Conservation (phyloP, 2,888 invertebrate genomes). For the Lithophane ornitopus region DNA sequence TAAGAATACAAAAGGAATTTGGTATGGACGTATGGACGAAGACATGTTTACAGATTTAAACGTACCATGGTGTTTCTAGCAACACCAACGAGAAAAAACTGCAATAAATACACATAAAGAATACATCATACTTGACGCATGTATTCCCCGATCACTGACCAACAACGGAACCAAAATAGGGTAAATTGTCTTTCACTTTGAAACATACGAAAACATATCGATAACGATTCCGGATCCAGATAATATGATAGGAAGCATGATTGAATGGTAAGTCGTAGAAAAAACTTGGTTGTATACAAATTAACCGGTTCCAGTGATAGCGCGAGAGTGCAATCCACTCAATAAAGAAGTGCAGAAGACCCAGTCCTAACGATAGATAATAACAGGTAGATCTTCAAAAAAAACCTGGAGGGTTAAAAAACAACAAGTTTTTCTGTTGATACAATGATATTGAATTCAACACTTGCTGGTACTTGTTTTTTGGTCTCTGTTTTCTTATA, state of each 20-base stretch:
- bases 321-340: slow-evolving; percentile 35
- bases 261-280: slow-evolving; percentile 42
- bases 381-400: not conserved
- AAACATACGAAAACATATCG: not conserved
- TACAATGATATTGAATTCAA: not conserved
- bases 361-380: not conserved
- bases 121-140: no score
- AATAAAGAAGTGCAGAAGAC: slow-evolving; percentile 33
- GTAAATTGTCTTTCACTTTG: not conserved
- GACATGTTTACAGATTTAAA: not conserved
- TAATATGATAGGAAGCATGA: slow-evolving; percentile 53
- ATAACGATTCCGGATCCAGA: slow-evolving; percentile 41
- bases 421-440: not conserved
- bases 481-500: not conserved
- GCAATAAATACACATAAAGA: not conserved
- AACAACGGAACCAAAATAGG: no score
- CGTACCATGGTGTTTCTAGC: not conserved
- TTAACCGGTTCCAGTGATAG: slow-evolving; percentile 70
- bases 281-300: slow-evolving; percentile 60
- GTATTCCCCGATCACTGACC: no score
- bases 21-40: not conserved
- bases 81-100: not conserved
- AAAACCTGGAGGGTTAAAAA: no score
- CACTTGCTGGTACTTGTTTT: not conserved
- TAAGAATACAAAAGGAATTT: not conserved